A percentile compares a stretch with the other conserved stretches of the same genome.
Conservation (phyloP, 2,113 vertebrate genomes). For the Oreochromis tanganicae region DNA sequence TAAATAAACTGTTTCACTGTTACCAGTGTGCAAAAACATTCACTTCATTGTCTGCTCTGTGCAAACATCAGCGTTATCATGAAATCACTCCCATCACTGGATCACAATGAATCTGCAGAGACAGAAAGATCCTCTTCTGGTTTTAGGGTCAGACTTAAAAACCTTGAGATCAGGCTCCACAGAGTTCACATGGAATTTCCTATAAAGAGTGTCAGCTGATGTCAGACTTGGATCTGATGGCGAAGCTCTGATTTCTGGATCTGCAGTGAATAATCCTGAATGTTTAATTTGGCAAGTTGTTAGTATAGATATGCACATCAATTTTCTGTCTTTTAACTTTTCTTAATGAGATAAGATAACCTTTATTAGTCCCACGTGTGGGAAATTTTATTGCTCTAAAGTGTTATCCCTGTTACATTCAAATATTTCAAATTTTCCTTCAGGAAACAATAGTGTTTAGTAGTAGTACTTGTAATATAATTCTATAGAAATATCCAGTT, state of each 20-base stretch:
- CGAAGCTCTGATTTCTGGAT: neutral
- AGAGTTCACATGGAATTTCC: neutral
- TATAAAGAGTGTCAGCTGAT: neutral
- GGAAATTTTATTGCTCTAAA: neutral
- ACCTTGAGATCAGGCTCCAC: neutral
- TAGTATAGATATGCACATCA: rapidly evolving
- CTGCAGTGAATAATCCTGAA: neutral
- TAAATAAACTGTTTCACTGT: too few species aligned
- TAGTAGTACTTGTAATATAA: neutral
- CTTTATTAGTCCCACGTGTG: neutral
- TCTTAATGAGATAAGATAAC: neutral
- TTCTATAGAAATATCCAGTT: neutral
- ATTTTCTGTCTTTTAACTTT: neutral
- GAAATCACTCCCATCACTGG: neutral
- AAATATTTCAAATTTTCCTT: neutral
- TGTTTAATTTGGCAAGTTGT: neutral
- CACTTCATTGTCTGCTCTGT: too few species aligned
- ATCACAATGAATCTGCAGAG: neutral
- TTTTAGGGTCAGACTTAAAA: neutral
- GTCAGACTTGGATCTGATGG: neutral
- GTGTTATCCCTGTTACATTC: neutral
- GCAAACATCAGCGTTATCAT: neutral
- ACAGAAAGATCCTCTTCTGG: neutral
- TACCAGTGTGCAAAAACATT: too few species aligned
- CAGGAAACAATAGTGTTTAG: neutral